Conservation (phyloP, 1,140 invertebrate genomes). For the Pomacea maculata region DNA sequence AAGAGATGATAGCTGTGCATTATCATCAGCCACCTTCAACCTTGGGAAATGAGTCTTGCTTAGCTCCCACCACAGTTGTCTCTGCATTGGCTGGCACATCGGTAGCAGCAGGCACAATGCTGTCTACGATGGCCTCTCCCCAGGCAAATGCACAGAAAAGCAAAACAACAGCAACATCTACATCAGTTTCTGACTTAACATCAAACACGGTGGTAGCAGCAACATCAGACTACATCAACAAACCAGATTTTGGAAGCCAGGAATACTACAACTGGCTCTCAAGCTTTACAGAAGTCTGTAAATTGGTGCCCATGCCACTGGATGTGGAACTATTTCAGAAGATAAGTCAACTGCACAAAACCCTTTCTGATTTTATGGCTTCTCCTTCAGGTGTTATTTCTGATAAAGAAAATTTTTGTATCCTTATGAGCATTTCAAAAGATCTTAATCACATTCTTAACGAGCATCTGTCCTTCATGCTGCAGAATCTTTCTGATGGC, state of each 20-base stretch:
- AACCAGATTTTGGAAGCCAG: conserved; percentile 59
- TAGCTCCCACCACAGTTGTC: background rate
- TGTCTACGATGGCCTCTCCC: too few species aligned
- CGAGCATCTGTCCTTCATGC: conserved; percentile 55
- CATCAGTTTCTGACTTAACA: background rate
- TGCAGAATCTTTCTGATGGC: conserved; percentile 39
- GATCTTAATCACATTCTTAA: conserved; percentile 57
- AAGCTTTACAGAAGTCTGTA: conserved; percentile 57
- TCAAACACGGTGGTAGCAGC: background rate
- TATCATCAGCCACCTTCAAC: conserved; percentile 25
- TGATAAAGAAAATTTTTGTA: conserved; percentile 58
- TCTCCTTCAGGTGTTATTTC: conserved; percentile 56
- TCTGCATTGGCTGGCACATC: background rate
- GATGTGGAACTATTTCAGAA: conserved; percentile 57
- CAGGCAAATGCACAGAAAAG: too few species aligned
- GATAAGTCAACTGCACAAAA: conserved; percentile 62
- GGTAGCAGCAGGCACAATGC: too few species aligned
- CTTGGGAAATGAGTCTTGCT: background rate
- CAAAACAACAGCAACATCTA: background rate
- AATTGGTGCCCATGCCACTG: conserved; percentile 55
- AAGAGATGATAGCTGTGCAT: conserved; percentile 44
- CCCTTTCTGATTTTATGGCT: conserved; percentile 59
- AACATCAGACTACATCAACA: conserved; percentile 45
- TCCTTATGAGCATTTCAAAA: conserved; percentile 59
- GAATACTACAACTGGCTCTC: conserved; percentile 63